Conservation (phyloP, 2,888 invertebrate genomes). For the Cylindroiulus punctatus region DNA sequence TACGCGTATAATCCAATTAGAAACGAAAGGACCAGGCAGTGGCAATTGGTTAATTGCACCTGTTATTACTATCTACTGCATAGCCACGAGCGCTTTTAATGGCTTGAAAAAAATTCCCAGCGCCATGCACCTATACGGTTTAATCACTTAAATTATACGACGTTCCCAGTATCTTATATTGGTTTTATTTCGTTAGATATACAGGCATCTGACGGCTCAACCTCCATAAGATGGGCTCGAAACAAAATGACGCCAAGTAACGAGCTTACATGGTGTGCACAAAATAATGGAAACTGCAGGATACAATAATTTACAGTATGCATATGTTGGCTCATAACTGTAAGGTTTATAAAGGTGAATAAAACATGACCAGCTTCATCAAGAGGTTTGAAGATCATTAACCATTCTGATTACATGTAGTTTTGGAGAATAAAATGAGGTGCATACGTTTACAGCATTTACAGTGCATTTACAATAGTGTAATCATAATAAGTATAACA, state of each 20-base stretch:
- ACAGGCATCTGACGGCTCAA: not conserved
- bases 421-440: no score
- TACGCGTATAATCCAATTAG: slow-evolving; percentile 47
- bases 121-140: slow-evolving; percentile 3
- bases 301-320: no score
- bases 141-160: slow-evolving; percentile 42
- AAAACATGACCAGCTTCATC: no score
- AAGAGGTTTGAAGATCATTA: no score
- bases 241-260: not conserved
- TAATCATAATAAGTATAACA: no score
- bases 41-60: slow-evolving; percentile 52
- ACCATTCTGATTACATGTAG: no score
- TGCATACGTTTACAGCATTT: no score
- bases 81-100: not conserved
- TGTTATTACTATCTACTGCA: slow-evolving; percentile 44
- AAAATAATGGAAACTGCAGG: no score
- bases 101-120: not conserved
- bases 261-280: not conserved
- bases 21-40: slow-evolving; percentile 41
- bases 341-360: no score
- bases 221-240: not conserved
- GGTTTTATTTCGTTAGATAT: slow-evolving; percentile 12
- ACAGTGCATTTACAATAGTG: no score
- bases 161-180: not conserved
- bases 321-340: no score